Evolutionary conservation across 1,140 invertebrate genomes (phyloP).

Genomic region (Lepidurus packardi): DNA sequence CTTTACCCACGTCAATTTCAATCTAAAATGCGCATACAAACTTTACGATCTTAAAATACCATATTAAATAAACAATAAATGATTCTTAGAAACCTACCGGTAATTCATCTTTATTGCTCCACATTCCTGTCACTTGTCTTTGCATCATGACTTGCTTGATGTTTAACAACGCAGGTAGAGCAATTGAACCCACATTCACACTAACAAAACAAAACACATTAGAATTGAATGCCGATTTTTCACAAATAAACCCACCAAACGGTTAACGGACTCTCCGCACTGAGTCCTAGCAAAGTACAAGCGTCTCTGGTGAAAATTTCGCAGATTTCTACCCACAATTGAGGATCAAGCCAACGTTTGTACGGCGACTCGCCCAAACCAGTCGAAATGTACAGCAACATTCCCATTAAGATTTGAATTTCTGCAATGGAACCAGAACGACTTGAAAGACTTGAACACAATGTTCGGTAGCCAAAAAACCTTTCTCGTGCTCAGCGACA

Average conservation of each 20-base stretch:
- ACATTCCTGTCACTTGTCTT: conserved; percentile 86
- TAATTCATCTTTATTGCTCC: conserved; percentile 92
- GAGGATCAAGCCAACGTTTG: conserved; percentile 65
- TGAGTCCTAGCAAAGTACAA: conserved; percentile 80
- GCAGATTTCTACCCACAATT: conserved; percentile 75
- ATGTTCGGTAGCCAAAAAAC: conserved; percentile 44
- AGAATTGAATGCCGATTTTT: conserved; percentile 25
- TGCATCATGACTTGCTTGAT: conserved; percentile 95
- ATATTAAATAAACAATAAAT: not conserved
- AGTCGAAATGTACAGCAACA: conserved; percentile 70
- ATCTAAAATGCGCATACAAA: conserved; percentile 56
- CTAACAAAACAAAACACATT: conserved; percentile 43
- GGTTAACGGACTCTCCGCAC: conserved; percentile 74
- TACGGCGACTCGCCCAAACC: conserved; percentile 78
- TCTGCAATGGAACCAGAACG: conserved; percentile 47
- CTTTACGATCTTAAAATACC: not conserved
- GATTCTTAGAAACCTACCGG: conserved; percentile 59
- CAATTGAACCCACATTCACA: conserved; percentile 85
- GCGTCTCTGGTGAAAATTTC: conserved; percentile 90
- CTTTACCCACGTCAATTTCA: conserved; percentile 81
- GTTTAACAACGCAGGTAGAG: conserved; percentile 86
- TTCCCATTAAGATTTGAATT: conserved; percentile 83
- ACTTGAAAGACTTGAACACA: not conserved
- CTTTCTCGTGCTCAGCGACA: conserved; percentile 72
- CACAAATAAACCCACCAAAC: conserved; percentile 52